These are phyloP conservation scores for Mesoclemmys tuberculata DNA, from an alignment of 2,113 vertebrate genomes.

Conservation along the genomic window DNA sequence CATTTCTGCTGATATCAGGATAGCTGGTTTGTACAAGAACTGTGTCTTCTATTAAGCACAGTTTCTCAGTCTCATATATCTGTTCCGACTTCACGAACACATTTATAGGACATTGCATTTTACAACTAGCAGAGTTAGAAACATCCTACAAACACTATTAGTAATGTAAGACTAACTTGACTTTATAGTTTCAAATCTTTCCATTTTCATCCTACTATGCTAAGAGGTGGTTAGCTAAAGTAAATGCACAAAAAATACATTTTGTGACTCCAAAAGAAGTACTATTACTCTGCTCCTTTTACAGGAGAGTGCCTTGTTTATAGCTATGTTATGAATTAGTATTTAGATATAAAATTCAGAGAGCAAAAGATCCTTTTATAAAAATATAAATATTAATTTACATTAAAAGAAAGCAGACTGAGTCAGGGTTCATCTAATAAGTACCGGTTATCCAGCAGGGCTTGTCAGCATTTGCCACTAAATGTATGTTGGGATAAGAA, in stretches of 20 bases:
- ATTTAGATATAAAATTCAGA: conserved; percentile 53
- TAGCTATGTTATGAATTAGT: neutral
- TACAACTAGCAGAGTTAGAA: neutral
- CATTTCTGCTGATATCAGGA: neutral
- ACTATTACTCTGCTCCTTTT: neutral
- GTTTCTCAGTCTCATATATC: neutral
- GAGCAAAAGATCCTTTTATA: conserved; percentile 44
- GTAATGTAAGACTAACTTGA: neutral
- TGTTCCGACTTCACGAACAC: neutral
- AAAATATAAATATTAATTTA: conserved; percentile 62
- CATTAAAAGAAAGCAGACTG: conserved; percentile 64
- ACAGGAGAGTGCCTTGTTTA: neutral
- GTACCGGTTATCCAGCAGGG: conserved; percentile 68
- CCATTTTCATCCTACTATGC: neutral
- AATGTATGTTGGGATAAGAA: conserved; percentile 75
- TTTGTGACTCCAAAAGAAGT: neutral
- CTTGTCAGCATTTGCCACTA: conserved; percentile 78
- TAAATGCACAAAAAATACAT: neutral
- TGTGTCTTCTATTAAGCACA: neutral
- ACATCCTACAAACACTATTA: neutral
- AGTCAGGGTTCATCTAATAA: conserved; percentile 78
- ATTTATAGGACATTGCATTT: neutral
- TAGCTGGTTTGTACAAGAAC: neutral
- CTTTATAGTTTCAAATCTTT: neutral
- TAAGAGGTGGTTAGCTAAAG: neutral